Evolutionary conservation across 2,888 invertebrate species (phyloP).

Genomic region (Leptodirus hochenwartii): DNA sequence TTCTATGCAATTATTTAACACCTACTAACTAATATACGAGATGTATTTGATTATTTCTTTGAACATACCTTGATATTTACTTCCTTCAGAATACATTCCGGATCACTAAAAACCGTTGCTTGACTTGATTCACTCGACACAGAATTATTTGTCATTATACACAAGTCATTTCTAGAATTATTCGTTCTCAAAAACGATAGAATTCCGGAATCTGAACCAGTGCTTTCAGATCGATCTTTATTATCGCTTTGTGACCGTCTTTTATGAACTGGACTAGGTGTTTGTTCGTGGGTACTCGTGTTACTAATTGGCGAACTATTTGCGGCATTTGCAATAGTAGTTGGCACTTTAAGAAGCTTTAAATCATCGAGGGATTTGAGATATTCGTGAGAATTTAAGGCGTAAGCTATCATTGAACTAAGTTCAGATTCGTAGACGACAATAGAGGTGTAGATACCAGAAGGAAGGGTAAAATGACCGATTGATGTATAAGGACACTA

Average conservation of each 20-base stretch:
- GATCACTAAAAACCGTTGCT: too few species aligned
- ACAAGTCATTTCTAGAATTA: too few species aligned
- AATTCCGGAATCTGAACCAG: constrained; percentile 21
- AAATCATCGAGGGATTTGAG: constrained; percentile 37
- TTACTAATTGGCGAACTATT: constrained; percentile 14
- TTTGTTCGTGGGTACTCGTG: constrained; percentile 21
- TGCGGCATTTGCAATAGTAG: constrained; percentile 12
- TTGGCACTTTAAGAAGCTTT: too few species aligned
- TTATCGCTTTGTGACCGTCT: constrained; percentile 28
- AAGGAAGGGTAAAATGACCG: constrained; percentile 52
- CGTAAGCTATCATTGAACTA: constrained; percentile 72
- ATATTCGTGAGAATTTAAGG: constrained; percentile 55
- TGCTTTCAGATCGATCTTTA: constrained; percentile 12
- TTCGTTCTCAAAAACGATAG: constrained; percentile 25
- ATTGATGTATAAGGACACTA: constrained; percentile 41
- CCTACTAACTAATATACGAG: too few species aligned
- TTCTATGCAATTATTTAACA: too few species aligned
- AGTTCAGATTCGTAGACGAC: constrained; percentile 64
- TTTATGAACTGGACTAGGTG: constrained; percentile 31
- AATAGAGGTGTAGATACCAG: constrained; percentile 39
- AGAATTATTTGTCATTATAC: too few species aligned
- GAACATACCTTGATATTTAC: too few species aligned
- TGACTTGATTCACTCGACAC: too few species aligned
- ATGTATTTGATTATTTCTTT: too few species aligned
- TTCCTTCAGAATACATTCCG: too few species aligned